A percentile compares a stretch with the other conserved stretches of the same genome.
Conservation (phyloP, 2,797 vertebrate species). For the Clamator glandarius region DNA sequence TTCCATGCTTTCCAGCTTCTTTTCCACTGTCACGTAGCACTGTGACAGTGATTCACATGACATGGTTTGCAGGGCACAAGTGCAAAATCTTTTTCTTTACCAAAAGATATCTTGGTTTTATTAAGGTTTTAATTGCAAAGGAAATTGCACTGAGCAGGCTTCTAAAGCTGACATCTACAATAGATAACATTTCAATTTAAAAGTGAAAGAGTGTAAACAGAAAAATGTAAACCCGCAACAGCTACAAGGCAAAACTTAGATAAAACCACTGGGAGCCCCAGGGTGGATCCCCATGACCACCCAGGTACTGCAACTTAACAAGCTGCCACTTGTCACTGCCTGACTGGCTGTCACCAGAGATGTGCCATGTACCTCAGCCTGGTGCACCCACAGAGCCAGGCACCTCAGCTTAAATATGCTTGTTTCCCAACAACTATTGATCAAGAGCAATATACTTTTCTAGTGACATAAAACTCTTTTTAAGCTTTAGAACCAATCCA, state of each 20-base stretch:
- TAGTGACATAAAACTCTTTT: no score
- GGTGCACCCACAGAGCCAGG: rapidly evolving
- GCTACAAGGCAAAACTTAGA: background rate
- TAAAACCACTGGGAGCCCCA: background rate
- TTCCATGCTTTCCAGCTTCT: background rate
- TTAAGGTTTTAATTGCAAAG: background rate
- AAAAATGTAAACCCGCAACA: background rate
- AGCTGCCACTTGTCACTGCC: background rate
- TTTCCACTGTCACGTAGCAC: background rate
- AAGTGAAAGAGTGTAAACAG: background rate
- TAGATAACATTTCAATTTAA: rapidly evolving
- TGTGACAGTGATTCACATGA: rapidly evolving
- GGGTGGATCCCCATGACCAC: background rate
- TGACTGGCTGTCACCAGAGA: no score
- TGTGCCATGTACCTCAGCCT: rapidly evolving
- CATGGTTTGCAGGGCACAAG: background rate
- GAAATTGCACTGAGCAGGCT: background rate
- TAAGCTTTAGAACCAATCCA: background rate
- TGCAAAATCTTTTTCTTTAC: background rate
- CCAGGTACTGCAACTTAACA: background rate
- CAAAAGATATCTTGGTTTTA: background rate
- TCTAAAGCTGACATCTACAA: background rate
- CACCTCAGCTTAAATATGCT: background rate
- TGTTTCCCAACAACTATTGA: background rate
- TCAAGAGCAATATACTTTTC: background rate